Percentiles rank a stretch among this genome's conserved stretches.
Conservation (phyloP, 2,888 invertebrate genomes). For the Eubasilissa splendida region DNA sequence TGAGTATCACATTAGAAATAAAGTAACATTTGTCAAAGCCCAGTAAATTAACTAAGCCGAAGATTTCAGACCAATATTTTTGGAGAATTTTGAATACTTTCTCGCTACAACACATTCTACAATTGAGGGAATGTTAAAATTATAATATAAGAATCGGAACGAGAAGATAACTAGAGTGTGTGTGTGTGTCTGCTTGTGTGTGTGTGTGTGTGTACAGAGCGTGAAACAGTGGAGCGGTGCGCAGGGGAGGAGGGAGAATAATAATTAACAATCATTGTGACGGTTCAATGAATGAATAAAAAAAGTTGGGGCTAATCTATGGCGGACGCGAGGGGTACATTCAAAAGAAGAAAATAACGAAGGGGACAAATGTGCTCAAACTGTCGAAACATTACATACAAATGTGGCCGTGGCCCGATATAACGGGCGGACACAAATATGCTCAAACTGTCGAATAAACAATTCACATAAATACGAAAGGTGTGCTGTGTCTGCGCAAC, state of each 20-base stretch:
- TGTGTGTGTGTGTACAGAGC: not conserved
- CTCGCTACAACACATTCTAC: not conserved
- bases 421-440: too few relatives aligned
- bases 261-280: constrained; percentile 36
- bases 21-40: too few relatives aligned
- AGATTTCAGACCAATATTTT: too few relatives aligned
- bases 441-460: too few relatives aligned
- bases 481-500: too few relatives aligned
- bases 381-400: not conserved
- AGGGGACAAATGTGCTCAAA: not conserved
- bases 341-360: not conserved
- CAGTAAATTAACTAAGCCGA: too few relatives aligned
- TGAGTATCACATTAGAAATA: too few relatives aligned
- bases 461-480: too few relatives aligned
- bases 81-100: too few relatives aligned
- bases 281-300: constrained; percentile 21
- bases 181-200: not conserved
- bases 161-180: not conserved
- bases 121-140: not conserved
- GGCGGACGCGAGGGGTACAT: not conserved
- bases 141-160: not conserved
- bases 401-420: too few relatives aligned
- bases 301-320: not conserved
- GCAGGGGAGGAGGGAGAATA: not conserved
- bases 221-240: too few relatives aligned